Conservation (phyloP, 2,113 vertebrate species). For the Uria aalge region DNA sequence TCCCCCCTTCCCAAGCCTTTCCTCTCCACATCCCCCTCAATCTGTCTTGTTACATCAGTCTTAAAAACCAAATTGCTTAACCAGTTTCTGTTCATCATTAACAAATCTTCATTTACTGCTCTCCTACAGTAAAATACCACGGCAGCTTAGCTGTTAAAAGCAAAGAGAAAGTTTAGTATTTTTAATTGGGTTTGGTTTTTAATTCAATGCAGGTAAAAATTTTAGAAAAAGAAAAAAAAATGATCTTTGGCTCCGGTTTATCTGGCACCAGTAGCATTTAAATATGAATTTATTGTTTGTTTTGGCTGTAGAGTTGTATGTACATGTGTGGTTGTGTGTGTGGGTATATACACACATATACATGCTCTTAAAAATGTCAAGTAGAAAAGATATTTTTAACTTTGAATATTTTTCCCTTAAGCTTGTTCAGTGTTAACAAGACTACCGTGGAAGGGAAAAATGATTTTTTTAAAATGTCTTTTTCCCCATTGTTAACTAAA, state of each 20-base stretch:
- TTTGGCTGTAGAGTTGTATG: slow-evolving; percentile 21
- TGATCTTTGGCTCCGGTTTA: not conserved
- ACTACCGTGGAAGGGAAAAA: not conserved
- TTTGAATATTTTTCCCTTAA: not conserved
- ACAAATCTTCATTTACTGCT: slow-evolving; percentile 14
- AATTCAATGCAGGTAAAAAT: not conserved
- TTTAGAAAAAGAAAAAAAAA: not conserved
- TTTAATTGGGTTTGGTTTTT: not conserved
- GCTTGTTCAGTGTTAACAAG: not conserved
- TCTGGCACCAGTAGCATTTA: slow-evolving; percentile 3
- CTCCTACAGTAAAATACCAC: not conserved
- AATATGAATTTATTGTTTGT: not conserved
- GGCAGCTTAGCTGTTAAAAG: not conserved
- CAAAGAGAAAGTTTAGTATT: not conserved
- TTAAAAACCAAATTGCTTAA: slow-evolving; percentile 36
- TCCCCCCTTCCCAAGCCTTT: slow-evolving; percentile 42
- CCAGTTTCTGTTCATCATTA: slow-evolving; percentile 43
- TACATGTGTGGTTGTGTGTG: not conserved
- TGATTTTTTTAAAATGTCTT: not conserved
- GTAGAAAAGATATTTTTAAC: not conserved
- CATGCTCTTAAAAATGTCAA: not conserved
- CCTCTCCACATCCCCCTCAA: not conserved
- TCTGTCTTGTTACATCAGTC: slow-evolving; percentile 66
- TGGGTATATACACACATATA: slow-evolving; percentile 53
- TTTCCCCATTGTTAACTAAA: not conserved